These are phyloP conservation scores for Scaptomyza montana DNA, from an alignment of 1,140 invertebrate species.

Conservation along the genomic window DNA sequence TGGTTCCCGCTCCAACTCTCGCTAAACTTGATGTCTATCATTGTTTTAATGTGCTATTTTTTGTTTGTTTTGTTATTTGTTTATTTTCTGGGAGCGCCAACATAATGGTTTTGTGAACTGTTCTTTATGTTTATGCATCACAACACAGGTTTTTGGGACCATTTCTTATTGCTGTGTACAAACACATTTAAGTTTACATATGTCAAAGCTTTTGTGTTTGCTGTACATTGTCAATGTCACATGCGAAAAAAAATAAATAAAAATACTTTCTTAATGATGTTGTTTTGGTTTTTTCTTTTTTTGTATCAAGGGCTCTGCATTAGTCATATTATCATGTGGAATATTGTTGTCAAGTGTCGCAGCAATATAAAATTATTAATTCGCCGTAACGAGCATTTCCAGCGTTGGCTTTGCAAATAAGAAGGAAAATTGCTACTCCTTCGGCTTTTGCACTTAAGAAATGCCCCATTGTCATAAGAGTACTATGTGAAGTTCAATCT, in stretches of 20 bases:
- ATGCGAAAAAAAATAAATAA: no score
- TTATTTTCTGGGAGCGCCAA: conserved; percentile 32
- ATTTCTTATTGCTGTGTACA: conserved; percentile 36
- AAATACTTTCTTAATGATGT: conserved; percentile 24
- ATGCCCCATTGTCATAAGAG: conserved; percentile 1
- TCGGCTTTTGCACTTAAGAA: conserved; percentile 18
- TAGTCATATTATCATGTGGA: conserved; percentile 35
- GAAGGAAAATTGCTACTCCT: not conserved
- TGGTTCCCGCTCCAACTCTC: conserved; percentile 30
- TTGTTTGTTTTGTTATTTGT: not conserved
- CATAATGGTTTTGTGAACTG: conserved; percentile 51
- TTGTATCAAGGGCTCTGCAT: conserved; percentile 38
- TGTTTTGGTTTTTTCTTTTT: conserved; percentile 1
- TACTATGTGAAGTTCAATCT: not conserved
- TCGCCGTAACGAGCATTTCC: conserved; percentile 67
- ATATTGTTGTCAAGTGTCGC: conserved; percentile 52
- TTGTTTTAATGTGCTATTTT: conserved; percentile 17
- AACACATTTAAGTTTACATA: not conserved
- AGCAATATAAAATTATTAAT: conserved; percentile 63
- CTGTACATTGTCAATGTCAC: conserved; percentile 37
- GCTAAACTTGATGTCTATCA: conserved; percentile 18
- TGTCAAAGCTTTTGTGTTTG: conserved; percentile 27
- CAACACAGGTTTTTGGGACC: conserved; percentile 39
- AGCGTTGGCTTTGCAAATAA: conserved; percentile 60
- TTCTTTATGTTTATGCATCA: conserved; percentile 49